These are phyloP conservation scores for Empidonax alnorum DNA, from an alignment of 2,113 vertebrate species.

Conservation along the genomic window DNA sequence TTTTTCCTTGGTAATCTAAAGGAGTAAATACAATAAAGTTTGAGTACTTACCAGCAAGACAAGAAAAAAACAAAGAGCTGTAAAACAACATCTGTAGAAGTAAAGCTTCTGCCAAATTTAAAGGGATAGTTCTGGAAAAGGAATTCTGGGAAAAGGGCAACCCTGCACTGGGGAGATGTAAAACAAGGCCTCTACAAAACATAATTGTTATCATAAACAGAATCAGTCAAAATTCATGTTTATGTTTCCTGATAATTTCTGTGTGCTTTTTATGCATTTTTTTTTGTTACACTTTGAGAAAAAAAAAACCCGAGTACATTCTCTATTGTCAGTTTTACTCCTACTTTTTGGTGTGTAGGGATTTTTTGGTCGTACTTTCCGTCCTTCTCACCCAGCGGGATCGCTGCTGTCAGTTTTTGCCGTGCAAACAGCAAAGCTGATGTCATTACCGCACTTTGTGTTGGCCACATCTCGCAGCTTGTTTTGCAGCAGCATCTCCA, in stretches of 20 bases:
- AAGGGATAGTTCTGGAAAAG: background rate
- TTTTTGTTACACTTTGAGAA: background rate
- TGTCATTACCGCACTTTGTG: background rate
- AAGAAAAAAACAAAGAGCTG: background rate
- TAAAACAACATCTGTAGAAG: background rate
- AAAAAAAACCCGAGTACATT: background rate
- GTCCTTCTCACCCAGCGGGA: background rate
- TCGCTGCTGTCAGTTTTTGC: background rate
- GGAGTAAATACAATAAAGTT: conserved; percentile 11
- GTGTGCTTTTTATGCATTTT: background rate
- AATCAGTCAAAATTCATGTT: background rate
- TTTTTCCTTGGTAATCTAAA: conserved; percentile 11
- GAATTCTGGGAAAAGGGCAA: conserved; percentile 3
- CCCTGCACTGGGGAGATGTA: background rate
- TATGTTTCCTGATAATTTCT: background rate
- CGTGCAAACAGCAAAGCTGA: background rate
- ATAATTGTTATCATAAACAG: background rate
- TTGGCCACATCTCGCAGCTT: background rate
- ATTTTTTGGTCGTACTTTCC: background rate
- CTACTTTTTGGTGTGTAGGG: background rate
- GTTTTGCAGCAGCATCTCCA: background rate
- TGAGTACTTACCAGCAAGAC: background rate
- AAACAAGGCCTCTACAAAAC: background rate
- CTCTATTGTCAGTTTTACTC: background rate
- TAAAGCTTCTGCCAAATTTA: background rate